Evolutionary conservation across 2,888 invertebrate genomes (phyloP), one percentile per base, ranked within the genome.

Genomic region (Machimus rusticus): DNA sequence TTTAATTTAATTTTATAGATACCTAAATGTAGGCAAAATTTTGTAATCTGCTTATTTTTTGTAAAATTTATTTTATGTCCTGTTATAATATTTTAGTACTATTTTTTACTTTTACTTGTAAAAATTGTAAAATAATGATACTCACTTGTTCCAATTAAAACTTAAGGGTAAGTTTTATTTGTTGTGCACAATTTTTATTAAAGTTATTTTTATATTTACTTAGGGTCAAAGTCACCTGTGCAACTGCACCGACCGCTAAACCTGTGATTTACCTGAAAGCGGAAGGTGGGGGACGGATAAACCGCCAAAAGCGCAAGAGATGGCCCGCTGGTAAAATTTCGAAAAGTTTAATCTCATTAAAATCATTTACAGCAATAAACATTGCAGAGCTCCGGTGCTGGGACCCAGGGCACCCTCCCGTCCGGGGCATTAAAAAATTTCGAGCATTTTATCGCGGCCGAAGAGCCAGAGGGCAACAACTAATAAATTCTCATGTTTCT

Each of bases 401-500:
- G 66, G 28, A 66, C 6, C 66, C 66, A 19, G 51, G 5, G 51
- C 51, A 23, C 66, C 66, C 66, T 9, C 66, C 28, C 23, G 23
- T 66, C 66, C 66, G 9, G 12, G 28, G 66, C 66, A 66, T 66
- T 66, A 84, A 84, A 84, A 84, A 39, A 74, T 74, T 39, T 66
- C 57, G 84, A 66, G 43, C 84, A 84, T 84, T 84, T 84, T 84
- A 84, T 84, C 84, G 66, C 57, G 74, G 31, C 66, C 84, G 43
- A 74, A 84, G 23, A 66, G 84, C 84, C 84, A 84, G 74, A 84
- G 81, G 84, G 84, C 84, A 86, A 77, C 77, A 86, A 86, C 86
- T 86, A 86, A 86, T 86, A 86, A 86, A 86, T 86, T 86, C 34
- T 55, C 86, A 86, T 86, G 77, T 86, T 86, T 86, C 86, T 86